Percentiles rank a stretch among this genome's conserved stretches.
Evolutionary conservation across 2,888 invertebrate genomes (phyloP).

Genomic region (Strigamia transsilvanica): DNA sequence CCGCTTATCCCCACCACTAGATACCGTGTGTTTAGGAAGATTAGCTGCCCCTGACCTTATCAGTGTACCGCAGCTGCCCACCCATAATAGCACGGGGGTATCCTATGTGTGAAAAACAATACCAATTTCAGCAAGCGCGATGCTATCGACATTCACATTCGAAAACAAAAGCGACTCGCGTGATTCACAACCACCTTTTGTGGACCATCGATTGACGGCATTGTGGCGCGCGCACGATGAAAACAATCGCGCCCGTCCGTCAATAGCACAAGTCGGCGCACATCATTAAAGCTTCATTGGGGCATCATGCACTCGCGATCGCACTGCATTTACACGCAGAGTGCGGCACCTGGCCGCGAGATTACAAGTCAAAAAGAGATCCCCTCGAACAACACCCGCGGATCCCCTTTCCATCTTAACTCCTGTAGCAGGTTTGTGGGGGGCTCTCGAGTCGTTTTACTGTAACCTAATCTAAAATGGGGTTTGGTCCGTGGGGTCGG

Average conservation of each 20-base stretch:
- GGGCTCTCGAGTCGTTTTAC: constrained; percentile 5
- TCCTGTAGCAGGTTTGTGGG: not conserved
- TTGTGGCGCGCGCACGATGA: not conserved
- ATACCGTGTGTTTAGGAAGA: not conserved
- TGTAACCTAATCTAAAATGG: constrained; percentile 13
- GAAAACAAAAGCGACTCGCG: constrained; percentile 14
- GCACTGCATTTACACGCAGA: not conserved
- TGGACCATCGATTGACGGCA: not conserved
- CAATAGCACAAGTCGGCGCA: not conserved
- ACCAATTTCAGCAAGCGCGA: not conserved
- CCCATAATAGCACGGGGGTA: not conserved
- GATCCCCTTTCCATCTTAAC: not conserved
- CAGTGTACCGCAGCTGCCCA: constrained; percentile 10
- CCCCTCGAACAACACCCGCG: too few relatives aligned
- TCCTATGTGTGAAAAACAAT: not conserved
- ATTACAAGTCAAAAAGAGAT: not conserved
- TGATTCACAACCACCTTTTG: constrained; percentile 20
- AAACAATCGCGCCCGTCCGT: not conserved
- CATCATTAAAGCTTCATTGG: constrained; percentile 3
- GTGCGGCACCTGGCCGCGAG: constrained; percentile 9
- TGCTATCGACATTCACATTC: constrained; percentile 2
- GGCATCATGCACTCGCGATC: not conserved
- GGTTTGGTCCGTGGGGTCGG: constrained; percentile 20
- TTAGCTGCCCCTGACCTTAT: constrained; percentile 14
- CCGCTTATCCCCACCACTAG: not conserved